These are phyloP conservation scores for Amphiura filiformis DNA, from an alignment of 35 echinoderm and acorn worm species.

Conservation along the genomic window DNA sequence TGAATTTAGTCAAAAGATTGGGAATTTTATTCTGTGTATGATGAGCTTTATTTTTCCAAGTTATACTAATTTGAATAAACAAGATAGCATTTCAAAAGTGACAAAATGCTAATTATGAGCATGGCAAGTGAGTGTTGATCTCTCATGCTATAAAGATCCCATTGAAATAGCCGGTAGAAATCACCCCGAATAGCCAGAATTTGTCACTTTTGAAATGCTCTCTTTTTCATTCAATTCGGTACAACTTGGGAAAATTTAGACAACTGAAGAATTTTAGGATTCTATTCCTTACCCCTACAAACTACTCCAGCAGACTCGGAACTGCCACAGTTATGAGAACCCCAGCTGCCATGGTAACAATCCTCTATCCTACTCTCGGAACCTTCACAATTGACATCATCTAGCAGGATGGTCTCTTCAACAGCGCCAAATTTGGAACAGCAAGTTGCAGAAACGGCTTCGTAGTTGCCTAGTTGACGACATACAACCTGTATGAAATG, in stretches of 20 bases:
- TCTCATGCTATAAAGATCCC: too few relatives aligned
- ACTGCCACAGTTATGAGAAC: slow-evolving; percentile 69
- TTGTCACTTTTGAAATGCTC: too few relatives aligned
- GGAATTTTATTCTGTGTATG: background rate
- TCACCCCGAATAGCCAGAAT: too few relatives aligned
- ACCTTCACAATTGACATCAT: slow-evolving; percentile 72
- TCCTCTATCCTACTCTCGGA: slow-evolving; percentile 71
- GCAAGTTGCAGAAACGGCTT: slow-evolving; percentile 56
- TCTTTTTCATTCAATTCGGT: too few relatives aligned
- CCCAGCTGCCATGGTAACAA: slow-evolving; percentile 78
- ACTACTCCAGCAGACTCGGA: slow-evolving; percentile 66
- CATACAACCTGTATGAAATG: slow-evolving; percentile 51
- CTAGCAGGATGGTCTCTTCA: slow-evolving; percentile 20
- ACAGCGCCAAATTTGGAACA: slow-evolving; percentile 45
- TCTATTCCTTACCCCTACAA: slow-evolving; percentile 55
- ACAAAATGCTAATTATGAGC: too few relatives aligned
- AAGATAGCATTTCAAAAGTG: background rate
- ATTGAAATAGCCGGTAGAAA: too few relatives aligned
- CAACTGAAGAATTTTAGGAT: background rate
- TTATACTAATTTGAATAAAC: too few relatives aligned
- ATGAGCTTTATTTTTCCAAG: too few relatives aligned
- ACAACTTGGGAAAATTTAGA: too few relatives aligned
- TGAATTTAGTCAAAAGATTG: too few relatives aligned
- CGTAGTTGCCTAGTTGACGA: slow-evolving; percentile 86
- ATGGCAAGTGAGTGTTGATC: too few relatives aligned